These are phyloP conservation scores for Scophthalmus maximus DNA, from an alignment of 2,113 vertebrate species.

Conservation along the genomic window DNA sequence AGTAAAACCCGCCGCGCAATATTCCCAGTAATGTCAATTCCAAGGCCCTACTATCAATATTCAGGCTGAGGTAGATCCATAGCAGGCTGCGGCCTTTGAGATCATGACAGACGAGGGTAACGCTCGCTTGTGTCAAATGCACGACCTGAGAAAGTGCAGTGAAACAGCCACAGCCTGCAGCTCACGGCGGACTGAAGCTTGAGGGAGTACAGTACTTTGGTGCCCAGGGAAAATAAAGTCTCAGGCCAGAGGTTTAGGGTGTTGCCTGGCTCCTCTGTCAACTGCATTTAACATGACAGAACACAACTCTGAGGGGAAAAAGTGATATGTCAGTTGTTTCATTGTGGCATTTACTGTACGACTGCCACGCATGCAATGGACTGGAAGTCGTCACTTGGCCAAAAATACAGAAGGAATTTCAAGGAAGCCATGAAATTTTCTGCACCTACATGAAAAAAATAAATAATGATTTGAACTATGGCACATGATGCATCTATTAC, in stretches of 20 bases:
- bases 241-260: constrained; percentile 81
- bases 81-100: background rate
- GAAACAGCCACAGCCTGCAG: constrained; percentile 50
- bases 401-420: constrained; percentile 6
- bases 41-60: too few species aligned
- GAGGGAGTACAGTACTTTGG: constrained; percentile 57
- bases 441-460: background rate
- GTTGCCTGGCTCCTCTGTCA: constrained; percentile 81
- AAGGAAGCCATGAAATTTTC: background rate
- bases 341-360: constrained; percentile 44
- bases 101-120: constrained; percentile 25
- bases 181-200: constrained; percentile 58
- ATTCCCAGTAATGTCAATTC: too few species aligned
- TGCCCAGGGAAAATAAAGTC: constrained; percentile 77
- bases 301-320: constrained; percentile 79
- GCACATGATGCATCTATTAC: background rate
- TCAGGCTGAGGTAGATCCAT: background rate
- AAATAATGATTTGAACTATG: background rate
- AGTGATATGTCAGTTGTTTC: constrained; percentile 69
- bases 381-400: constrained; percentile 34
- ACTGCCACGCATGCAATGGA: constrained; percentile 65
- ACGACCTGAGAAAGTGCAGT: constrained; percentile 43
- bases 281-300: constrained; percentile 81
- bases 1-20: too few species aligned
- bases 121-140: constrained; percentile 34